Base-by-base conservation (phyloP, 2,888 invertebrate species). In the Cremastinae sp. region DNA sequence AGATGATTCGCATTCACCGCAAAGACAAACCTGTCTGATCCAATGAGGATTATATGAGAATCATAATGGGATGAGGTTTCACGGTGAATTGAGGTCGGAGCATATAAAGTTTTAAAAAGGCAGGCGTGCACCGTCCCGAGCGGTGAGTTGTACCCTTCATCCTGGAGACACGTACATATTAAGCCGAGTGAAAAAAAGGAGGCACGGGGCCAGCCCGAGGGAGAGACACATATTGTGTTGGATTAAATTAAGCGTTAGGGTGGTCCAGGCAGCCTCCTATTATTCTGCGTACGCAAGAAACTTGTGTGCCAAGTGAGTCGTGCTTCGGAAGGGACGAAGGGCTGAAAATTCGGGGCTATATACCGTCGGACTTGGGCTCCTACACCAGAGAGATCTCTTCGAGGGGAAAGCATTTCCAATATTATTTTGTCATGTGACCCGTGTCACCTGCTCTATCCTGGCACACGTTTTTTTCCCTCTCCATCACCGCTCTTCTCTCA, bases 41-140 rank as follows among this genome's bases (percentile, higher is more conserved):
- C 83, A 81, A 87, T 86, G 83, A 86, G 83, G 83, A 84, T 86
- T 85, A 85, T 82, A 84, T 86, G 81, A 28, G 28, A 79, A 87
- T 86, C 86, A 86, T 87, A 88, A 89, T 88, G 83, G 86, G 87
- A 89, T 89, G 86, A 89, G 86, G 87, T 88, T 88, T 87, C 84
- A 88, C 82, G 87, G 84, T 84, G 86, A 87, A 88, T 88, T 84
- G 85, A 85, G 84, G 83, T 85, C 82, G 82, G 83, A 39, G 75
- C 41, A 65, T 28, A 28, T 80, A 84, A 82, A 85, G 85, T 86
- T 87, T 88, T 87, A 88, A 88, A 89, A 88, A 89, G 86, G 86
- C 85, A 89, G 86, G 86, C 85, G 88, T 84, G 83, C 83, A 84
- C 85, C 83, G 86, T 83, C 80, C 86, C 86, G 83, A 85, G 80